Base-by-base conservation (phyloP, 1,140 invertebrate genomes). In the Agraylea sexmaculata region DNA sequence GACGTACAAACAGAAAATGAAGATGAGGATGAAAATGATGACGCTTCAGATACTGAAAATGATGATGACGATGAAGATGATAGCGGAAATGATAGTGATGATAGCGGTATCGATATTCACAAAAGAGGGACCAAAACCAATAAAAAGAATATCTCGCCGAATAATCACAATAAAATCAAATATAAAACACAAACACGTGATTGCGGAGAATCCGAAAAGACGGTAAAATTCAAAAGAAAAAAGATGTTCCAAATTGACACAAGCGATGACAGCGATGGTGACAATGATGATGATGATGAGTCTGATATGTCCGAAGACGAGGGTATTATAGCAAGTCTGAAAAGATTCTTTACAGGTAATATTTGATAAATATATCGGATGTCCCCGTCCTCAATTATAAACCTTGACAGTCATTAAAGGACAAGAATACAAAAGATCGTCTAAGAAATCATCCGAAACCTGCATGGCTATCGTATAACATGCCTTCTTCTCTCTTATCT, bases 341-440 rank as follows among this genome's bases (percentile, higher is more conserved):
- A 60, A 56, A 55, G 53, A 56, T 59, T 59, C 47, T 61, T 67
- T 47, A 59, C 62, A 67, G 64, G 64, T 67, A 66, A 66, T 58
- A 62, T 51, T 57, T 53, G 59, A 61, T 54, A 42, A 44, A 57
- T 59, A 53, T 50, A 53, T 54, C 56, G 51, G 53, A 57, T 53
- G 51, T 55, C 52, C 62, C 61, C 56, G 57, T 58, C 61, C 53
- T 50, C 56, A 57, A 54, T 53, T 55, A 59, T 55, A 19, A 25
- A 15, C 30, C 17, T 21, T 33, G 22, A 7, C 15, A 39, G n/a
- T n/a, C n/a, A n/a, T n/a, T n/a, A n/a, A n/a, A n/a, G n/a, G n/a
- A n/a, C n/a, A n/a, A 10, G 38, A 21, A 21, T 17, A 28, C 38
- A 16, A 11, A 33, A 52, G 54, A 56, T 22, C 50, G 52, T 53